Evolutionary conservation across 1,140 invertebrate genomes (phyloP).

Genomic region (Drosophila tristis): DNA sequence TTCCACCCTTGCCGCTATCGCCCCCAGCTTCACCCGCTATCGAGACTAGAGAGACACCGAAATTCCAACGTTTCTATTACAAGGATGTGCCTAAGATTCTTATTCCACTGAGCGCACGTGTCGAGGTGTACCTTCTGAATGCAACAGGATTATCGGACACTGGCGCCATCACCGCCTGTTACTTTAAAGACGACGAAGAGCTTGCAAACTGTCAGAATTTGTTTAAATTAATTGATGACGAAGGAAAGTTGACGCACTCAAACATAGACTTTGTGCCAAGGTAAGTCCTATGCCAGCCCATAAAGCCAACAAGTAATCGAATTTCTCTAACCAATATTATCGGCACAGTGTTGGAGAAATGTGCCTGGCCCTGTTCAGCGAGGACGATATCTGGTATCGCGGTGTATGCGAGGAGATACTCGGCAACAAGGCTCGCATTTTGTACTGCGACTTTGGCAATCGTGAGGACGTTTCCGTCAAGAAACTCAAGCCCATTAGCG

Average conservation of each 20-base stretch:
- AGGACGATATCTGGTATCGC: slow-evolving; percentile 60
- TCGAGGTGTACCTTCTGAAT: slow-evolving; percentile 21
- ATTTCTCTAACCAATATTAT: background rate
- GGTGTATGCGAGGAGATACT: slow-evolving; percentile 38
- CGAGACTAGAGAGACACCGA: background rate
- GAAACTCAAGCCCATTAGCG: slow-evolving; percentile 44
- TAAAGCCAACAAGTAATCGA: background rate
- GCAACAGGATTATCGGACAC: background rate
- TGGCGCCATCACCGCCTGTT: slow-evolving; percentile 46
- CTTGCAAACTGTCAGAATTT: slow-evolving; percentile 21
- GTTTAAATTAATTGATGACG: slow-evolving; percentile 17
- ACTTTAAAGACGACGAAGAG: slow-evolving; percentile 13
- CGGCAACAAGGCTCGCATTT: slow-evolving; percentile 22
- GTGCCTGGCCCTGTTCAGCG: slow-evolving; percentile 39
- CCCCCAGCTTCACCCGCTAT: slow-evolving; percentile 31
- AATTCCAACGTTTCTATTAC: slow-evolving; percentile 34
- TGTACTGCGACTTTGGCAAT: slow-evolving; percentile 60
- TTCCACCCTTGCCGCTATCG: slow-evolving; percentile 37
- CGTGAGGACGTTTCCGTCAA: slow-evolving; percentile 27
- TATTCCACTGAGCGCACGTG: slow-evolving; percentile 25
- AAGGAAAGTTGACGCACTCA: background rate
- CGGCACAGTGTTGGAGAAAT: slow-evolving; percentile 50
- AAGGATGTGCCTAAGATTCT: slow-evolving; percentile 20
- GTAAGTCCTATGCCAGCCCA: slow-evolving; percentile 22
- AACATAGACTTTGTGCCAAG: slow-evolving; percentile 35